These are phyloP conservation scores for Zeus faber DNA, from an alignment of 2,113 vertebrate genomes.

Conservation along the genomic window DNA sequence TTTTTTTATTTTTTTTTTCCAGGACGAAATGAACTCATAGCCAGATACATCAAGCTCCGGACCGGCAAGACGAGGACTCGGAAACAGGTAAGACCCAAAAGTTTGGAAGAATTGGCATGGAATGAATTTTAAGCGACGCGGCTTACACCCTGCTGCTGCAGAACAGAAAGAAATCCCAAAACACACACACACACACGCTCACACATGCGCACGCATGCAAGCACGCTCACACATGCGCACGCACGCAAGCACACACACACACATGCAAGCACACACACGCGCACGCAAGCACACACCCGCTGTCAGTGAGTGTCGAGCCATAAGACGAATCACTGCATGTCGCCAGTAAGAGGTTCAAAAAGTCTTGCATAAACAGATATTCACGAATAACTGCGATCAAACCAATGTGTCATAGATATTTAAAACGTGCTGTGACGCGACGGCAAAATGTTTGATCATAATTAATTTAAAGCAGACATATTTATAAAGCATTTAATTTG, in stretches of 20 bases:
- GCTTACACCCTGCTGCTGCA: neutral
- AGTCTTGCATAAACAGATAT: no score
- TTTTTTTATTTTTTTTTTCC: conserved; percentile 3
- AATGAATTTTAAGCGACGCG: no score
- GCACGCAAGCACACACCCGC: neutral
- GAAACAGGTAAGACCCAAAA: conserved; percentile 95
- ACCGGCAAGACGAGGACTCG: conserved; percentile 98
- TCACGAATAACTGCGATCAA: no score
- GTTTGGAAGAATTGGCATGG: neutral
- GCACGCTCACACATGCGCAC: neutral
- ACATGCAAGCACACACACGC: conserved; percentile 7
- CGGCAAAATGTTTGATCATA: no score
- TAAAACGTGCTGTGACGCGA: no score
- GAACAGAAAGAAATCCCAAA: conserved; percentile 21
- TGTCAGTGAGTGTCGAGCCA: neutral
- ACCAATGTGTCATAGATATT: no score
- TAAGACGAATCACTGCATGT: neutral
- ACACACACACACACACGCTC: neutral
- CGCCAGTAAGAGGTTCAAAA: no score
- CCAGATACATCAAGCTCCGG: conserved; percentile 98
- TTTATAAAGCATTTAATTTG: no score
- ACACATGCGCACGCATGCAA: neutral
- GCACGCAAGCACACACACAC: conserved; percentile 5
- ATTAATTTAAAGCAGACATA: no score
- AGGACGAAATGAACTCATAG: conserved; percentile 99